Base-by-base conservation (phyloP, 64 coral and sea anemone species). In the Stichodactyla helianthus region DNA sequence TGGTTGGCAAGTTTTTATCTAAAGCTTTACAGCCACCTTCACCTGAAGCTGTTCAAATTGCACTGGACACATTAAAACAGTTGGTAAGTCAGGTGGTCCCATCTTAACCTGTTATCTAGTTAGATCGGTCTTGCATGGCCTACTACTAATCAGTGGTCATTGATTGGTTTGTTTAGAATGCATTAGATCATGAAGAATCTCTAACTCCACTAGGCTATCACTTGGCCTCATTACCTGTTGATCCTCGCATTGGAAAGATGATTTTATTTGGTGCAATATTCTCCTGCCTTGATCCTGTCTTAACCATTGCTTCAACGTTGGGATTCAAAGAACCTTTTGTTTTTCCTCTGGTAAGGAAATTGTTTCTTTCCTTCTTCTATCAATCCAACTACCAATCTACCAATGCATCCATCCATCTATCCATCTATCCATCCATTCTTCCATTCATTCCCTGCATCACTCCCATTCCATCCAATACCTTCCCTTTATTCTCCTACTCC, bases 271-370 rank as follows among this genome's bases (percentile, higher is more conserved):
- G 93, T 52, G 97, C 97, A 59, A 99, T 95, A 52, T 95, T 99
- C 84, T 99, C 97, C 26, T 99, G 97, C 88, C 84, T 99, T 71
- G 93, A 99, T 61, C 97, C 97, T 9, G 93, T 99, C 6, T 52
- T 99, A 10, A 99, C 97, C 15, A 88, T 99, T 16, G 93, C 97
- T 6, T 99, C 97, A 10, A 88, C 88, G 63, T 82, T 99, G 67
- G 97, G 97, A 82, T 99, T 95, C 65, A 94, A 88, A 15, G 97
- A 99, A 57, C 97, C 97, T 44, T 99, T 95, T 84, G 97, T 99
- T 22, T 90, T 79, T 15, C 97, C 97, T 56, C 55, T 99, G 97
- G 97, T 99, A 90, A 88, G 85, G 28, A 19, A 63, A 4, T 0
- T 52, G 14, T 56, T 12, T 23, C 28, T 67, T 55, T 12, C 35